Base-by-base conservation (phyloP, 2,113 vertebrate genomes). In the Tyto alba region DNA sequence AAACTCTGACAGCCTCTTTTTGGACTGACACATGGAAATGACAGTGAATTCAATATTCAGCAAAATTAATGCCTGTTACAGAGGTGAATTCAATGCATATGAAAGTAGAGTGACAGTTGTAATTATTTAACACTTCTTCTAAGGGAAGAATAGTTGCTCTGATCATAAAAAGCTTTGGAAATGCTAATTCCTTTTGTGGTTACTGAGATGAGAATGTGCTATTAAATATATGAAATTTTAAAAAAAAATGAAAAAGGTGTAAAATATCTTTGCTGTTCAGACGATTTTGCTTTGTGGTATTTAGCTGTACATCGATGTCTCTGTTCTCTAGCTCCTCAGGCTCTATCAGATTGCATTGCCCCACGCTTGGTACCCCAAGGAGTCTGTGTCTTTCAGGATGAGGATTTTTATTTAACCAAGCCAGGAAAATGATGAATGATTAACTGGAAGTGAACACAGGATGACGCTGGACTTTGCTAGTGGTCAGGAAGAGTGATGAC, bases 141-240 rank as follows among this genome's bases (percentile, higher is more conserved):
- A 69, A 85, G 62, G 73, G 55, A 90, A 88, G 45, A 87, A 57
- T 60, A 78, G 72, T 92, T 93, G 25, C 52, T 95, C 74, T 91
- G 78, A 96, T 96, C 78, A 84, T 68, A 64, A 89, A 86, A 95
- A 89, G n/a, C 84, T 87, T 96, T 76, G 89, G 88, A 95, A 94
- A 93, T 93, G 77, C 20, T 76, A 82, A 95, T 91, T 88, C 55
- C 10, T 93, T 93, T 74, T 67, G 53, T 88, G 50, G 29, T 77
- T 93, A 76, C 73, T 89, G 73, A 48, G 29, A 88, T 60, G 22
- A 77, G 47, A 82, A 22, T 53, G 20, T 50, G 29, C 34, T 89
- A 68, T 82, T 79, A 83, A 86, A 88, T 92, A 89, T 25, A 64
- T 47, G 13, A 78, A 88, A 75, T 86, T 36, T 86, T 20, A 67